Conservation (phyloP, 1,140 invertebrate species). For the Littorina saxatilis region DNA sequence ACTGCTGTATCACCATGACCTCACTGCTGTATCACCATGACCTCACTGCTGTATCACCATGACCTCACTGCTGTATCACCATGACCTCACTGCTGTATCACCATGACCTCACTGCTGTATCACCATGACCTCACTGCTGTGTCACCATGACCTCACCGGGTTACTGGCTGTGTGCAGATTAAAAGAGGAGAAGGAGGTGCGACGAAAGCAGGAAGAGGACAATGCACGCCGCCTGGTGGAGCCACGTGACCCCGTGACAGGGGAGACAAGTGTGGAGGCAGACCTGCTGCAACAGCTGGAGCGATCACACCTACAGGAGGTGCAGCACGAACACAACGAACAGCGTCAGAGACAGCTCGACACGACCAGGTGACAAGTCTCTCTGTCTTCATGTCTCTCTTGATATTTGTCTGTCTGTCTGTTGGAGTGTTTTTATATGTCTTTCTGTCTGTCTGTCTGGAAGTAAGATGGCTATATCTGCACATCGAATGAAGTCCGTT, state of each 20-base stretch:
- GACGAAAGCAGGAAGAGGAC: slow-evolving; percentile 61
- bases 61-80: too few relatives aligned
- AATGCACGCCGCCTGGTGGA: slow-evolving; percentile 57
- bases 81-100: too few relatives aligned
- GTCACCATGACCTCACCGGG: too few relatives aligned
- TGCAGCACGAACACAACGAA: slow-evolving; percentile 53
- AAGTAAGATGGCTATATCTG: background rate
- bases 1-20: too few relatives aligned
- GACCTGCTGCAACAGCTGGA: slow-evolving; percentile 61
- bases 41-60: too few relatives aligned
- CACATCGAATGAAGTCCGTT: too few relatives aligned
- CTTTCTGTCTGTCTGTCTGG: background rate
- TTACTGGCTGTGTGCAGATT: slow-evolving; percentile 47
- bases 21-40: too few relatives aligned
- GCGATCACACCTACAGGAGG: slow-evolving; percentile 52
- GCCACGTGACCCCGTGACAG: slow-evolving; percentile 64
- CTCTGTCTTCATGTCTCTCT: too few relatives aligned
- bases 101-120: too few relatives aligned
- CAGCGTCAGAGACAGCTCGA: slow-evolving; percentile 55
- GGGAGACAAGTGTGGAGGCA: slow-evolving; percentile 61
- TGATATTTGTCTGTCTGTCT: too few relatives aligned
- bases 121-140: too few relatives aligned
- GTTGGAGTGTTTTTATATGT: too few relatives aligned
- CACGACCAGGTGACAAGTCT: slow-evolving; percentile 67
- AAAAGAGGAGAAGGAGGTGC: slow-evolving; percentile 70